Evolutionary conservation across 2,113 vertebrate genomes (phyloP), one percentile per base, ranked within the genome.

Genomic region (Nesoenas mayeri): DNA sequence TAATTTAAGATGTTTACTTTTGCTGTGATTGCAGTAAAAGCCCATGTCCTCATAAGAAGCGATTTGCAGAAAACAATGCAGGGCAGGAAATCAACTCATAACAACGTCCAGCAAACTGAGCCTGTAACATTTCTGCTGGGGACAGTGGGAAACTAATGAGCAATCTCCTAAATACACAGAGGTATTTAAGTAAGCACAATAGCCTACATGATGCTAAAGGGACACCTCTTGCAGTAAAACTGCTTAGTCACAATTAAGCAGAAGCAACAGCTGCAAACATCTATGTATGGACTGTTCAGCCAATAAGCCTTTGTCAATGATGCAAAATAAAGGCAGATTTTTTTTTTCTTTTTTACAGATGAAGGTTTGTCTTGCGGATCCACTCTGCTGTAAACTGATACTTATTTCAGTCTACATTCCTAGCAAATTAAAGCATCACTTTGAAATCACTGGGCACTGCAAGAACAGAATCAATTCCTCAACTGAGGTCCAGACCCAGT

Each of bases 1-100:
- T 80, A 72, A 93, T 50, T 96, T 51, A 48, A 92, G 65, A 24
- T 81, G 89, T 96, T 96, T 95, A 95, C 60, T 94, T 96, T 88
- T 91, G 75, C 85, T 67, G 36, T 70, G 85, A 88, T 94, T 95
- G 60, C 71, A 89, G 78, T 72, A 91, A 96, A 91, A 96, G 29
- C 57, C 53, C 53, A n/a, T 47, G 36, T 72, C 85, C 83, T 91
- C 74, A 40, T 62, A 85, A 96, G 74, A 72, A 75, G 64, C 85
- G 89, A 92, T 84, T 79, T 92, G 36, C 88, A 93, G 78, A 83
- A 86, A 92, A 89, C 85, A 96, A 95, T 67, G 61, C 53, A 83
- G 57, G 51, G 74, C 78, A 89, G 91, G 88, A 91, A 95, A 95
- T 50, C 50, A 85, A 28, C 79, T 82, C 54, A 32, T 78, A 85